A percentile compares a stretch with the other conserved stretches of the same genome.
Conservation (phyloP, 2,888 invertebrate species). For the Microctonus aethiopoides region DNA sequence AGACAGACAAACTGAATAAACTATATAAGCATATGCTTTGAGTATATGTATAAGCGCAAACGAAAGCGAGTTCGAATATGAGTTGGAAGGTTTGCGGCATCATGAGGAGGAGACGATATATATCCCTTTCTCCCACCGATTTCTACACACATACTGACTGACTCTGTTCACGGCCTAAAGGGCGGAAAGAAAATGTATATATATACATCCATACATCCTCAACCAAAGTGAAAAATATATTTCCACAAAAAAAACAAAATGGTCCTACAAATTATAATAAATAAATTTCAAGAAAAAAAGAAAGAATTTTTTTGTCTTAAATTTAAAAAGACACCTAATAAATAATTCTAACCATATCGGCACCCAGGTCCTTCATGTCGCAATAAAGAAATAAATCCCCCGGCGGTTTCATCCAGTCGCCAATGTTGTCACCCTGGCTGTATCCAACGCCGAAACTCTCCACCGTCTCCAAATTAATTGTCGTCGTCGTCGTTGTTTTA, state of each 20-base stretch:
- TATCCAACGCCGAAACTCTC: constrained; percentile 65
- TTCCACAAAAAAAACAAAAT: background rate
- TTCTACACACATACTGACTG: no score
- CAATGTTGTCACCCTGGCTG: constrained; percentile 60
- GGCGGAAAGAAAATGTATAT: background rate
- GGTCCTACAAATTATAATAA: background rate
- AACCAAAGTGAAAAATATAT: background rate
- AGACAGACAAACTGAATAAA: background rate
- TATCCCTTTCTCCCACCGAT: constrained; percentile 12
- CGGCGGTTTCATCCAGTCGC: constrained; percentile 75
- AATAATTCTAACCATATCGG: constrained; percentile 75
- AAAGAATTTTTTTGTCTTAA: no score
- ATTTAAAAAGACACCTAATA: no score
- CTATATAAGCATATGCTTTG: background rate
- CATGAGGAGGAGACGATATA: background rate
- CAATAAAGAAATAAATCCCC: constrained; percentile 76
- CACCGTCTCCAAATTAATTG: constrained; percentile 65
- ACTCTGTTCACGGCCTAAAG: constrained; percentile 17
- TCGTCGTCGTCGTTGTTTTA: constrained; percentile 55
- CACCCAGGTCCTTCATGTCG: constrained; percentile 85
- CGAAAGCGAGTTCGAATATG: constrained; percentile 25
- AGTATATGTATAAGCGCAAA: constrained; percentile 1
- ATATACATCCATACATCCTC: background rate
- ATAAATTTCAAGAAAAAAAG: background rate
- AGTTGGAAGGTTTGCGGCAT: constrained; percentile 22